Base-by-base conservation (phyloP, 37 sponge, comb jelly and placozoan genomes). In the Aplysina aerophoba region DNA sequence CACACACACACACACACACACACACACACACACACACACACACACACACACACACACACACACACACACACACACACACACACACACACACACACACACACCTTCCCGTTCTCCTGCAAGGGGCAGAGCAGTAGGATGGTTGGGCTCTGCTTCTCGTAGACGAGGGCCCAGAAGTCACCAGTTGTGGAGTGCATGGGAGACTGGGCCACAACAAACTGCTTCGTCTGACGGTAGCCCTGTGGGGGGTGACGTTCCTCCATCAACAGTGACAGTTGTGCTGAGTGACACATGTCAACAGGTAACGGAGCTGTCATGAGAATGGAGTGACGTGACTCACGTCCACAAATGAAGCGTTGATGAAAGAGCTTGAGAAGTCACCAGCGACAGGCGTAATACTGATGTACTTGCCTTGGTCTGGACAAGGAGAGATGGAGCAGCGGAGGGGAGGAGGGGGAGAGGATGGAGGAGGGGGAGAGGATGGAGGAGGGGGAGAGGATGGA, bases 101-200 rank as follows among this genome's bases (percentile, higher is more conserved):
- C 50, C 3, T 44, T 44, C 64, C 64, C 64, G 11, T 62, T n/a
- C 28, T 62, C 64, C 64, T 62, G 64, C 11, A 28, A 28, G 64
- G 64, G 11, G 8, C 50, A 44, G 8, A 44, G 50, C 8, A 44
- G 50, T 44, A 44, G 8, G 8, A 11, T 44, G 50, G 50, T 44
- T 44, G 50, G 64, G 64, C n/a, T 6, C 64, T 8, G n/a, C 25
- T 27, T n/a, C 64, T 62, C 25, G 4, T 62, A 28, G 4, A 62
- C 27, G 27, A 62, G 64, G 2, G 64, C 64, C 64, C 64, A 62
- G 11, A 62, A 62, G 64, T 62, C 64, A 62, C 64, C 27, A 27
- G 27, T 27, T 28, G 64, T 62, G 2, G 64, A 62, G 64, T 62
- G 64, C 64, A 62, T 62, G 27, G 64, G 64, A 62, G 64, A n/a